Evolutionary conservation across 2,113 vertebrate genomes (phyloP).

Genomic region (Pontoporia blainvillei): DNA sequence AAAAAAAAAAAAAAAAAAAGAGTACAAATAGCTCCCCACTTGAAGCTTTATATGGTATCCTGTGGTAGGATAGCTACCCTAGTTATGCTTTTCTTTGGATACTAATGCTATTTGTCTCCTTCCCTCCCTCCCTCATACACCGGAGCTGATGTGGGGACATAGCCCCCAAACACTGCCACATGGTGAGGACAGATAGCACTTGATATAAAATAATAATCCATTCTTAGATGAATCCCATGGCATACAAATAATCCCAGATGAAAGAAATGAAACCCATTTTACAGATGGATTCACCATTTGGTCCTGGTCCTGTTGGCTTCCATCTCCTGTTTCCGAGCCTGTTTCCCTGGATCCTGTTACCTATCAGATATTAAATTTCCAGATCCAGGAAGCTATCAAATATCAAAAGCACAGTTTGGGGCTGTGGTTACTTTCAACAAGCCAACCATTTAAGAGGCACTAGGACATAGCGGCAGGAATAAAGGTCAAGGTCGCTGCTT

Average conservation of each 20-base stretch:
- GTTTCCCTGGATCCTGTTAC: neutral
- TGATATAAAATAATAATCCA: neutral
- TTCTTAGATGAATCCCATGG: neutral
- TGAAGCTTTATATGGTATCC: neutral
- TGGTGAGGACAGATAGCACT: neutral
- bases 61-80: neutral
- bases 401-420: neutral
- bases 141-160: neutral
- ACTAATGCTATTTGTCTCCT: neutral
- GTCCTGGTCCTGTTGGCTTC: neutral
- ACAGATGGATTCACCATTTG: neutral
- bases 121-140: rapidly evolving
- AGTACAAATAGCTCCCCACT: neutral
- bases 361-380: neutral
- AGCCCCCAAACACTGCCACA: neutral
- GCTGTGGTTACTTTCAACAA: neutral
- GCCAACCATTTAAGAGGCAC: neutral
- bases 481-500: neutral
- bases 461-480: neutral
- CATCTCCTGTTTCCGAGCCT: neutral
- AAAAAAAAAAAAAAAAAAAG: neutral
- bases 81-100: neutral
- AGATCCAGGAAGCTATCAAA: neutral
- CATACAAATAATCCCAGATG: neutral
- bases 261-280: neutral